Conservation (phyloP, 1,140 invertebrate genomes). For the Drosophila carrolli region DNA sequence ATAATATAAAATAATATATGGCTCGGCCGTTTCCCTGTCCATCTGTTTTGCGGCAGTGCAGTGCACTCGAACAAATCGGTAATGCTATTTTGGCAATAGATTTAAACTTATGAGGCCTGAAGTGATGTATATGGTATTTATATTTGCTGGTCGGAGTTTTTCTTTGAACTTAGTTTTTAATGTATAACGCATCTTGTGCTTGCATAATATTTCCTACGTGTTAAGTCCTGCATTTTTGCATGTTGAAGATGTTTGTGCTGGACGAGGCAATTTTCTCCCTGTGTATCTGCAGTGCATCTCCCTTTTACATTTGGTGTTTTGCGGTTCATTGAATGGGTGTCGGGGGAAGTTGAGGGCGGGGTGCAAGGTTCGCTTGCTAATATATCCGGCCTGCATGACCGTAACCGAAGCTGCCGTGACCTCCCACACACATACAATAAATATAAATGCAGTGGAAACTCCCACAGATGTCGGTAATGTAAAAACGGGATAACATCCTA, state of each 20-base stretch:
- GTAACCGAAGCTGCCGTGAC: slow-evolving; percentile 50
- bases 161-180: no score
- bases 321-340: slow-evolving; percentile 62
- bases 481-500: slow-evolving; percentile 60
- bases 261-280: not conserved
- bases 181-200: no score
- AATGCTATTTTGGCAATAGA: not conserved
- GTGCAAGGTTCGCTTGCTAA: slow-evolving; percentile 63
- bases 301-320: slow-evolving; percentile 57
- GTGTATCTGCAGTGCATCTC: slow-evolving; percentile 23
- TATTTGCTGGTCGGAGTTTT: no score
- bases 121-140: no score
- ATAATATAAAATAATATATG: slow-evolving; percentile 81
- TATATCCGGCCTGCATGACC: slow-evolving; percentile 75
- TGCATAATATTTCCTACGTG: no score
- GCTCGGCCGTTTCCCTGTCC: slow-evolving; percentile 48
- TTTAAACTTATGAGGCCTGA: no score
- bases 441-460: slow-evolving; percentile 79
- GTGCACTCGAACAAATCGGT: slow-evolving; percentile 2
- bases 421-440: slow-evolving; percentile 62
- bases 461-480: slow-evolving; percentile 76
- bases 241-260: no score
- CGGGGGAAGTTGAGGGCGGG: slow-evolving; percentile 19
- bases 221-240: no score
- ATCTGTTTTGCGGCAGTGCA: slow-evolving; percentile 43